phyloP scores from a whole-genome alignment of 1,140 invertebrate genomes.

The Steinernema khuongi region DNA sequence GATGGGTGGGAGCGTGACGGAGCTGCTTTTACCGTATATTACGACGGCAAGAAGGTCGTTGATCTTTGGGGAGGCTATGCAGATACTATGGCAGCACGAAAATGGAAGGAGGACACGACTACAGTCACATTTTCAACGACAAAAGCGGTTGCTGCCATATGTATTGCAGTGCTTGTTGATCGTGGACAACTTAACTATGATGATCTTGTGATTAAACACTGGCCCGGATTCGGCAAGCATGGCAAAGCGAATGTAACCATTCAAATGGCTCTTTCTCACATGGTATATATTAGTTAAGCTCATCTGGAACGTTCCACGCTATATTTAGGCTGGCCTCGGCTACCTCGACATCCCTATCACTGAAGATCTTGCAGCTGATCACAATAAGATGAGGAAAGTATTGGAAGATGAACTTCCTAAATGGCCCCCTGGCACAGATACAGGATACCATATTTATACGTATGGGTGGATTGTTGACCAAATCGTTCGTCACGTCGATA shows the following conservation, averaged over 20 bases:
- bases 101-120: conserved; percentile 44
- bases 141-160: conserved; percentile 52
- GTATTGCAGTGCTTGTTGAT: conserved; percentile 57
- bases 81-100: conserved; percentile 40
- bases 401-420: conserved; percentile 44
- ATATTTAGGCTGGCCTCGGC: conserved; percentile 38
- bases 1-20: conserved; percentile 50
- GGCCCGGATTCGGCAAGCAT: conserved; percentile 60
- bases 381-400: conserved; percentile 35
- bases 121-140: conserved; percentile 46
- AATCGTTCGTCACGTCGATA: conserved; percentile 43
- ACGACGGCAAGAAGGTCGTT: conserved; percentile 48
- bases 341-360: conserved; percentile 41
- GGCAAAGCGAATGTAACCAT: conserved; percentile 58
- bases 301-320: not conserved
- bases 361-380: conserved; percentile 35
- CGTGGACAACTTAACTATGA: conserved; percentile 57
- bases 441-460: conserved; percentile 46
- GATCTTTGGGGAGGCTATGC: conserved; percentile 61
- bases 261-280: conserved; percentile 19
- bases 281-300: not conserved
- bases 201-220: conserved; percentile 55
- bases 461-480: conserved; percentile 53
- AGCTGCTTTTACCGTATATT: conserved; percentile 57
- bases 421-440: conserved; percentile 41